Evolutionary conservation across 2,113 vertebrate species (phyloP), one percentile per base, ranked within the genome.

Genomic region (Tupaia tana): DNA sequence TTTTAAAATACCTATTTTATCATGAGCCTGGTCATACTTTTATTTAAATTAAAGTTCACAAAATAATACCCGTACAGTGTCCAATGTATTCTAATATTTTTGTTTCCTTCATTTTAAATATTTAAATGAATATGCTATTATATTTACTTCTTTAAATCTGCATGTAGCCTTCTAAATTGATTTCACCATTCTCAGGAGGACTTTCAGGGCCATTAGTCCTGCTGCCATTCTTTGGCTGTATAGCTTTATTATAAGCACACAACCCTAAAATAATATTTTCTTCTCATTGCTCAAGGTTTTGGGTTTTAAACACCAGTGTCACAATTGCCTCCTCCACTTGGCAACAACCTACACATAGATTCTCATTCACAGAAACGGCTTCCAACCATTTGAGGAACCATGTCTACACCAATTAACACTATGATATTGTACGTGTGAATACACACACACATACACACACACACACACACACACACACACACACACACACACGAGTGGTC

Each of bases 261-360:
- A 13, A 54, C 77, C 81, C 59, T 93, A 79, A 94, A 92, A 34
- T 43, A 70, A 31, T 86, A 67, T 66, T 87, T 94, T 52, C 54
- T 93, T 74, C 31, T 63, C 29, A 16, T 18, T 52, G 24, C 52
- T 24, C 22, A 67, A 54, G 25, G 20, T 77, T 86, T 67, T 59
- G 0, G 54, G 73, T 73, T 82, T 91, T 89, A 87, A 67, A 83
- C 22, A 79, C 22, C 7, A 31, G 0, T n/a, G 29, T 67, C 12
- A 54, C 14, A 52, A 11, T 78, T 43, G 43, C 43, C 43, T 43
- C 43, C 43, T 4, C 43, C 43, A 43, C 43, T 43, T 43, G 43
- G 43, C 43, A 43, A 43, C 43, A 20, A 74, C 29, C 54, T 56
- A n/a, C 3, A 52, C 20, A 69, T 6, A 15, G 8, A 31, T 80